These are phyloP conservation scores for Chromoteleia sp. DNA, from an alignment of 2,888 invertebrate genomes.

Conservation along the genomic window DNA sequence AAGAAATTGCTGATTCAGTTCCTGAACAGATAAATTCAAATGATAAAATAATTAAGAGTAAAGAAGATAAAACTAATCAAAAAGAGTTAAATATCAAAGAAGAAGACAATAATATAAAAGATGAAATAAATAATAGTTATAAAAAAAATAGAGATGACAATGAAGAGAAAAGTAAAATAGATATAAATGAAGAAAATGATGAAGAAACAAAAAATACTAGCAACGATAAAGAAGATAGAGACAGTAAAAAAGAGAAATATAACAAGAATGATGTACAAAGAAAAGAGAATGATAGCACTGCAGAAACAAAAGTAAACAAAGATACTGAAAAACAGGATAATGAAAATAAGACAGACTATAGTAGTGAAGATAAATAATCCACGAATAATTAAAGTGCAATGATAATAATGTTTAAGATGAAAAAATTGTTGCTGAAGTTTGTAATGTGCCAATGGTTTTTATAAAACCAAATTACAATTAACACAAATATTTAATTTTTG, in stretches of 20 bases:
- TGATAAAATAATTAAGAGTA: not conserved
- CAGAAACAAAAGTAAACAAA: not conserved
- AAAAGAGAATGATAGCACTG: not conserved
- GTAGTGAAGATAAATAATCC: no score
- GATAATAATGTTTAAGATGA: not conserved
- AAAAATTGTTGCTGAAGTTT: not conserved
- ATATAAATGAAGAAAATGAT: not conserved
- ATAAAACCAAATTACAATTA: constrained; percentile 10
- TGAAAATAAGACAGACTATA: not conserved
- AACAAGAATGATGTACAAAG: no score
- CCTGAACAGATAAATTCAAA: not conserved
- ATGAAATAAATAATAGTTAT: no score
- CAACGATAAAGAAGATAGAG: not conserved
- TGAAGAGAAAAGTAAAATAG: no score
- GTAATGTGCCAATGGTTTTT: constrained; percentile 5
- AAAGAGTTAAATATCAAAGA: not conserved
- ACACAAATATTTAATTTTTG: not conserved
- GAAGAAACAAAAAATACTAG: not conserved
- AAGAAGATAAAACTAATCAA: not conserved
- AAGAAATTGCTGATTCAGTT: not conserved
- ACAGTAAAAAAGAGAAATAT: not conserved
- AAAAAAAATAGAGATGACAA: not conserved
- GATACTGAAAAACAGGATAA: not conserved
- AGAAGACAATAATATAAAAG: not conserved
- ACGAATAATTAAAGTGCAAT: not conserved